phyloP scores from a whole-genome alignment of 1,140 invertebrate species.

The Musca domestica region DNA sequence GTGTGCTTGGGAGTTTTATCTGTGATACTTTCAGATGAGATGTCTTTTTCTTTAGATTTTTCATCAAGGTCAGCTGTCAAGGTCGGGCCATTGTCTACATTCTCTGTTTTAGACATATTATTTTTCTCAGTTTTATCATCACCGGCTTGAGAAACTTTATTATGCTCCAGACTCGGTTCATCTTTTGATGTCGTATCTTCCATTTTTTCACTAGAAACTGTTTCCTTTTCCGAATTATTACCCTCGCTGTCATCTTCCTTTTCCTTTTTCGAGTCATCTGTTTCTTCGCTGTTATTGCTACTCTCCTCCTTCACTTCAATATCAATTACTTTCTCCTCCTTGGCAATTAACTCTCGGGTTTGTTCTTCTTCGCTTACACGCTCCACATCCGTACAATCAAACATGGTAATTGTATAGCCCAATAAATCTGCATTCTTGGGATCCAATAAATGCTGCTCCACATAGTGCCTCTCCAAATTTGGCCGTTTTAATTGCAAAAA shows the following conservation, averaged over 20 bases:
- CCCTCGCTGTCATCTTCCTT: not conserved
- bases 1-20: no score
- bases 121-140: not conserved
- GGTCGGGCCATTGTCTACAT: no score
- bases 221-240: not conserved
- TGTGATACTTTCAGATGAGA: no score
- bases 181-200: not conserved
- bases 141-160: not conserved
- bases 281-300: not conserved
- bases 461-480: conserved; percentile 58
- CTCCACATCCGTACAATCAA: conserved; percentile 12
- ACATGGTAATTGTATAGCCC: conserved; percentile 24
- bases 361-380: not conserved
- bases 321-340: not conserved
- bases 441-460: conserved; percentile 52
- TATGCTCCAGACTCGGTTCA: not conserved
- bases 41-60: no score
- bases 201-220: no score
- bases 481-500: conserved; percentile 59
- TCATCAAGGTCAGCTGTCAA: no score
- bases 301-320: not conserved
- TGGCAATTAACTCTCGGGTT: not conserved
- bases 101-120: no score
- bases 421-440: not conserved
- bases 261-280: not conserved